phyloP scores from a whole-genome alignment of 2,797 vertebrate species.

The Spinus pinus region DNA sequence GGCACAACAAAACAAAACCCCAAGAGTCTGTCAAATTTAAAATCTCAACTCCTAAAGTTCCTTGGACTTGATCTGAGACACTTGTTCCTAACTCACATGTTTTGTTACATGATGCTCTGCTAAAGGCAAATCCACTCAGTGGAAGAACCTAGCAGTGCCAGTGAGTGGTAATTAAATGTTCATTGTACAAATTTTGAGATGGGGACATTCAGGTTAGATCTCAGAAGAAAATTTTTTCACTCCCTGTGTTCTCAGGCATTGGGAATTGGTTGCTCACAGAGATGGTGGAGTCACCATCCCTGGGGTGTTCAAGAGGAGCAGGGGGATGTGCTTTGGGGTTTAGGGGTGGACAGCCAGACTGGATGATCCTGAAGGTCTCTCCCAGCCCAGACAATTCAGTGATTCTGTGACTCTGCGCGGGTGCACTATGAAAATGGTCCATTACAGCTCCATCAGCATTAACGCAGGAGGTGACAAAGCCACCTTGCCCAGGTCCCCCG shows the following conservation, averaged over 20 bases:
- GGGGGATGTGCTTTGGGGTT: neutral
- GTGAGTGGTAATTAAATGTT: neutral
- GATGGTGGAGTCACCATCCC: neutral
- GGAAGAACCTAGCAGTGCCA: neutral
- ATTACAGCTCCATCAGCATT: fast-evolving
- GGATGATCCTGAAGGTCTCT: neutral
- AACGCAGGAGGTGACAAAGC: fast-evolving
- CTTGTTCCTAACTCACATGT: neutral
- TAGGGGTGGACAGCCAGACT: fast-evolving
- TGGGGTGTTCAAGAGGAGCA: neutral
- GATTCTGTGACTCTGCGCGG: fast-evolving
- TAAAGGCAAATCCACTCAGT: neutral
- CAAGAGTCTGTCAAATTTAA: neutral
- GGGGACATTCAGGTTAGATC: too few species aligned
- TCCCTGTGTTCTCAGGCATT: fast-evolving
- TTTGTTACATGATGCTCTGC: neutral
- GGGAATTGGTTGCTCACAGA: neutral
- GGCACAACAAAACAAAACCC: neutral
- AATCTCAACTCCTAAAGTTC: neutral
- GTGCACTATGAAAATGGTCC: fast-evolving
- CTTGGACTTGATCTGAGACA: neutral
- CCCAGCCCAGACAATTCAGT: fast-evolving
- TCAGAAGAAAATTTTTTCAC: fast-evolving
- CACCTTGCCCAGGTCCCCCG: fast-evolving
- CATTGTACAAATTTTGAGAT: neutral